These are phyloP conservation scores for Actenoides lindsayi DNA, from an alignment of 2,113 vertebrate species.

Conservation along the genomic window DNA sequence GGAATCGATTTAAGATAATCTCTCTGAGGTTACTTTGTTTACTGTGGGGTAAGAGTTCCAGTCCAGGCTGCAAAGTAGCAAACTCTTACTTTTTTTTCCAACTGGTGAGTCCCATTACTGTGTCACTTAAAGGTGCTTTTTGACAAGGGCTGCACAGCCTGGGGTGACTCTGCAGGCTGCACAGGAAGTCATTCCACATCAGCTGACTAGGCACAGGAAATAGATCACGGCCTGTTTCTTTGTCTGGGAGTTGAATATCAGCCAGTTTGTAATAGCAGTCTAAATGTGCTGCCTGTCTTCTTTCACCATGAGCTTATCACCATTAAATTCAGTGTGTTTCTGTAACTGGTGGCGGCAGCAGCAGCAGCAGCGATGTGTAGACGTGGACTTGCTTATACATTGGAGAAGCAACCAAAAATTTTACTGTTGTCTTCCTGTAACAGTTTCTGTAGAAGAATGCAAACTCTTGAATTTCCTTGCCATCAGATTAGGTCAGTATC, in stretches of 20 bases:
- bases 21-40: background rate
- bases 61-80: background rate
- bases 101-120: fast-evolving
- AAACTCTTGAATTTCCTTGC: background rate
- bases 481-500: background rate
- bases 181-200: background rate
- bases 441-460: background rate
- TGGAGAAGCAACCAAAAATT: background rate
- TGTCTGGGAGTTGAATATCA: fast-evolving
- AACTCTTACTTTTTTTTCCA: background rate
- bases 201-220: background rate
- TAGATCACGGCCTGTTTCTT: fast-evolving
- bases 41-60: background rate
- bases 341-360: background rate
- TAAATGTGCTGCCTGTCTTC: fast-evolving
- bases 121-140: fast-evolving
- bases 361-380: background rate
- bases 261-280: fast-evolving
- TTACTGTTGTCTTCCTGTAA: background rate
- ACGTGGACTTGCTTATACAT: background rate
- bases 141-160: background rate
- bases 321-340: background rate
- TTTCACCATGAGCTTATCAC: fast-evolving
- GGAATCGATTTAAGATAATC: background rate
- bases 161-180: background rate